phyloP scores from a whole-genome alignment of 2,113 vertebrate genomes.

The Dromiciops gliroides region DNA sequence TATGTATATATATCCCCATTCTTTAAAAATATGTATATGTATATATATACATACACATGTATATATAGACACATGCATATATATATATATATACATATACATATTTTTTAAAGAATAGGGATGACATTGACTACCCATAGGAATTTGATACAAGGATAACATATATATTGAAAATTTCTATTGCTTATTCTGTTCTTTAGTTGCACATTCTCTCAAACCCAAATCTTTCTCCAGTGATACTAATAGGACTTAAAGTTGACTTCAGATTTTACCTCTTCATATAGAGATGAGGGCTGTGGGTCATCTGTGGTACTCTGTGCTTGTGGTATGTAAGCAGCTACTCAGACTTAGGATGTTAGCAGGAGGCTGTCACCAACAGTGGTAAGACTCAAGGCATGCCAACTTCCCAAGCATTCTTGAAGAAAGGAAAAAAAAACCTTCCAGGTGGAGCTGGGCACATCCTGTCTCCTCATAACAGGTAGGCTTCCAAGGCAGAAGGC shows the following conservation, averaged over 20 bases:
- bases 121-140: not conserved
- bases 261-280: not conserved
- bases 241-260: not conserved
- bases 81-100: no score
- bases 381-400: not conserved
- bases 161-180: not conserved
- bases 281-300: not conserved
- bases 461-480: not conserved
- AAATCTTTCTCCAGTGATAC: not conserved
- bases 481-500: not conserved
- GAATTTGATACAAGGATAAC: not conserved
- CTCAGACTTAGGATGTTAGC: not conserved
- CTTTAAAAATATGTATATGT: no score
- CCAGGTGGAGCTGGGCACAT: not conserved
- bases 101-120: not conserved
- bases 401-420: not conserved
- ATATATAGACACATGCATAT: no score
- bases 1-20: no score
- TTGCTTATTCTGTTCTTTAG: not conserved
- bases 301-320: not conserved
- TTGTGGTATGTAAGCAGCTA: not conserved
- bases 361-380: not conserved
- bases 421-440: slow-evolving; percentile 26
- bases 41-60: no score
- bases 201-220: not conserved